These are phyloP conservation scores for Vultur gryphus DNA, from an alignment of 2,797 vertebrate genomes.

Conservation along the genomic window DNA sequence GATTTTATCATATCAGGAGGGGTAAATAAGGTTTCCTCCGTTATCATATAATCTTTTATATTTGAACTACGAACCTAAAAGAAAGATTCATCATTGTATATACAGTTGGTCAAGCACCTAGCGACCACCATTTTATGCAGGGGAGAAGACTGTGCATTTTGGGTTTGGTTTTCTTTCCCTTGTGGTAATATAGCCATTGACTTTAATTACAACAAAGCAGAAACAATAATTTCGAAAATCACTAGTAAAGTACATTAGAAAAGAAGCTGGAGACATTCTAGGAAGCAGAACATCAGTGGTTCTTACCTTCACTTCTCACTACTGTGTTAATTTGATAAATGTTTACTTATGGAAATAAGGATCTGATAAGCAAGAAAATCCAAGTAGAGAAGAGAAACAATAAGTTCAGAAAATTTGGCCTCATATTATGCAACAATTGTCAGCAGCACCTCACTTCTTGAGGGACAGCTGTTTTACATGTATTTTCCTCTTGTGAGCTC, in stretches of 20 bases:
- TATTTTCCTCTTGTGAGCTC: neutral
- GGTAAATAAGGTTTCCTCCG: neutral
- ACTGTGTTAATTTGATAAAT: neutral
- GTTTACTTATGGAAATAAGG: neutral
- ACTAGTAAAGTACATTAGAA: neutral
- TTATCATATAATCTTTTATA: neutral
- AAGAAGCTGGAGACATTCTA: neutral
- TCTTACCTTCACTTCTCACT: neutral
- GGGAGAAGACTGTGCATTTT: neutral
- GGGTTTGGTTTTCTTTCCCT: neutral
- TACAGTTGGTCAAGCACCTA: neutral
- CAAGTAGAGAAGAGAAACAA: neutral
- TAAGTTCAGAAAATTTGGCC: neutral
- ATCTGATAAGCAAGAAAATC: neutral
- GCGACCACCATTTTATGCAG: accelerated
- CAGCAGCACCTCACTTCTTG: neutral
- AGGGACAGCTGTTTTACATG: neutral
- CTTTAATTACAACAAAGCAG: neutral
- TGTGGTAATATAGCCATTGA: neutral
- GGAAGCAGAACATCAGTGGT: neutral
- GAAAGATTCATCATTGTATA: neutral
- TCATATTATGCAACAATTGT: neutral
- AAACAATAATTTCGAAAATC: neutral
- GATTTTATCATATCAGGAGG: neutral
- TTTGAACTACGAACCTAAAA: neutral